These are phyloP conservation scores for Acipenser transmontanus DNA, from an alignment of 2,797 vertebrate genomes.

Conservation along the genomic window DNA sequence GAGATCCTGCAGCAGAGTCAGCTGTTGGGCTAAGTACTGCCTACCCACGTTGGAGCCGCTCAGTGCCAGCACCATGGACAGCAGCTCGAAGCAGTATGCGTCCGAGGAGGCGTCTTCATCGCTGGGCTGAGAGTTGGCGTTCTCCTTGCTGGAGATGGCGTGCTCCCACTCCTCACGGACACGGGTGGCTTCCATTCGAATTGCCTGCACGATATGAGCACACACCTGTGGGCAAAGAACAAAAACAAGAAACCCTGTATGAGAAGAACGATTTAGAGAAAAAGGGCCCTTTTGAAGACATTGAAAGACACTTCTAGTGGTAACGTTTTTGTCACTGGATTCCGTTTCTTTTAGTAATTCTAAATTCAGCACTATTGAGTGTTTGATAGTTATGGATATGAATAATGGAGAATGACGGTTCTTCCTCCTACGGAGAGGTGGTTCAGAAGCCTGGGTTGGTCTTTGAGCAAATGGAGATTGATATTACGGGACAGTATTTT, in stretches of 20 bases:
- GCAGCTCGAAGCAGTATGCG: conserved; percentile 95
- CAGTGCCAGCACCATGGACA: conserved; percentile 94
- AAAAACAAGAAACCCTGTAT: not conserved
- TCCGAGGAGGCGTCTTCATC: conserved; percentile 94
- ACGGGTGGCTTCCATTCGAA: conserved; percentile 94
- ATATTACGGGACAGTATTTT: too few species aligned
- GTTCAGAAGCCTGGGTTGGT: too few species aligned
- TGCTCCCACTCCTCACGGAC: conserved; percentile 98
- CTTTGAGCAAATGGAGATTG: too few species aligned
- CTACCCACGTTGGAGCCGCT: conserved; percentile 96
- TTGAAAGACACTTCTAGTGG: too few species aligned
- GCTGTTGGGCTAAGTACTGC: conserved; percentile 94
- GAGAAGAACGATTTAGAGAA: accelerated
- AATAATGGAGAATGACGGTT: too few species aligned
- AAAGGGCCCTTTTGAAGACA: accelerated
- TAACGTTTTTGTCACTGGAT: too few species aligned
- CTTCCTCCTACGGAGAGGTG: too few species aligned
- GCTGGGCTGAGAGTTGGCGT: conserved; percentile 93
- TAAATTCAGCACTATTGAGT: too few species aligned
- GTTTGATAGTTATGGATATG: too few species aligned
- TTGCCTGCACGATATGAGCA: conserved; percentile 96
- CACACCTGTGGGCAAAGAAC: conserved; percentile 68
- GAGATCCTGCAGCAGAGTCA: conserved; percentile 93
- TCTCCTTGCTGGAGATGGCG: conserved; percentile 97
- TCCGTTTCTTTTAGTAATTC: too few species aligned